Evolutionary conservation across 2,888 invertebrate species (phyloP).

Genomic region (Cryptosula pallasiana): DNA sequence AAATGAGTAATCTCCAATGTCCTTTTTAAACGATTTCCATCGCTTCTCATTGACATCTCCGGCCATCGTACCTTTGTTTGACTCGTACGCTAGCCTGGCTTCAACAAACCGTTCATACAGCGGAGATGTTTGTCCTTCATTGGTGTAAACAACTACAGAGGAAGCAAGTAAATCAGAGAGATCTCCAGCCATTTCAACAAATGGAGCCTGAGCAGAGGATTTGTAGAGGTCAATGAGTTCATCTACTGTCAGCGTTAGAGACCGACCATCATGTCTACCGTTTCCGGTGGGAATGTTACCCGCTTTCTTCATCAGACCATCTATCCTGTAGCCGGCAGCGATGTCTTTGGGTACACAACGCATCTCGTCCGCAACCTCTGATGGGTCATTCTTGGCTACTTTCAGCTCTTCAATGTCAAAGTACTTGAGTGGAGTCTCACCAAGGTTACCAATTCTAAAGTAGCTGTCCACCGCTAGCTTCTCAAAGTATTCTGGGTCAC

Average conservation of each 20-base stretch:
- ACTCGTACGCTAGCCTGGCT: neutral
- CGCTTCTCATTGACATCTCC: neutral
- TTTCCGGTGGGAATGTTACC: neutral
- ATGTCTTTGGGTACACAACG: neutral
- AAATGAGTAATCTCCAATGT: neutral
- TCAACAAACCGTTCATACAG: neutral
- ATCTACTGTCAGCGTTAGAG: conserved; percentile 9
- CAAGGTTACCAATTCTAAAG: conserved; percentile 7
- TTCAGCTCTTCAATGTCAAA: conserved; percentile 6
- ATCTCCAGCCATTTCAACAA: neutral
- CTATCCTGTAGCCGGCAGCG: neutral
- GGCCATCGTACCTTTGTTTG: neutral
- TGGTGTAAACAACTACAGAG: neutral
- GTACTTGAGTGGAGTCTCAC: neutral
- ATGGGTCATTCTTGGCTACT: no score
- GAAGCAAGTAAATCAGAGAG: neutral
- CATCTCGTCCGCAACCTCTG: no score
- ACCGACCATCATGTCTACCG: neutral
- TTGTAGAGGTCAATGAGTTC: conserved; percentile 4
- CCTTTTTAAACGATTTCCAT: neutral
- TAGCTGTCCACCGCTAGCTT: conserved; percentile 13
- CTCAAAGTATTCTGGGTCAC: conserved; percentile 1
- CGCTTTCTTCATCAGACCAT: neutral
- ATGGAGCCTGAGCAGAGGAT: neutral
- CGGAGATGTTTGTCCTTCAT: neutral